A percentile compares a stretch with the other conserved stretches of the same genome.
phyloP scores from a whole-genome alignment of 1,140 invertebrate species.

The Sarcophaga peregrina region DNA sequence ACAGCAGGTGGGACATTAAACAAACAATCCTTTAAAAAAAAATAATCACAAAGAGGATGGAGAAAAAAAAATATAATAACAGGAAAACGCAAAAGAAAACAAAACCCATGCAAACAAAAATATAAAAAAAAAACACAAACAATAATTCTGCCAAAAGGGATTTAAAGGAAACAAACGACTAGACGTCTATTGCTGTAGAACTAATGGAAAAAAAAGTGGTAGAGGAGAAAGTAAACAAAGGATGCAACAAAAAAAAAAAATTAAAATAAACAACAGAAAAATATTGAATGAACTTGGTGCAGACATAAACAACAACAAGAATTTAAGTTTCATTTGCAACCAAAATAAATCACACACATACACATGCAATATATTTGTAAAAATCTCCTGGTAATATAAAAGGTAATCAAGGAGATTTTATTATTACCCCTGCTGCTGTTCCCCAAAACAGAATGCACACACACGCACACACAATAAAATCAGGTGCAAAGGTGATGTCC shows the following conservation, averaged over 20 bases:
- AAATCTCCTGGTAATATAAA: not conserved
- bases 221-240: not conserved
- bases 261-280: not conserved
- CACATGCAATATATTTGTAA: not conserved
- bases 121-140: slow-evolving; percentile 11
- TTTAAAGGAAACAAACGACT: slow-evolving; percentile 3
- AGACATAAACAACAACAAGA: slow-evolving; percentile 34
- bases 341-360: not conserved
- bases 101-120: not conserved
- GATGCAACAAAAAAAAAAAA: not conserved
- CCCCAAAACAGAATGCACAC: not conserved
- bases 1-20: slow-evolving; percentile 33
- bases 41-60: not conserved
- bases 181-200: slow-evolving; percentile 25
- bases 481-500: slow-evolving; percentile 1
- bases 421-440: not conserved
- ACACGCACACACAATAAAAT: not conserved
- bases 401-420: slow-evolving; percentile 16
- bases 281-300: slow-evolving; percentile 20
- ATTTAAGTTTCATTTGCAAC: slow-evolving; percentile 16
- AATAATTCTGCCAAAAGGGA: slow-evolving; percentile 29
- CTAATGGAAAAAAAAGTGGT: not conserved
- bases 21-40: slow-evolving; percentile 28
- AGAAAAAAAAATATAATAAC: no score
- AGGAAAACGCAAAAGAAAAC: not conserved